Conservation (phyloP, 2,888 invertebrate genomes). For the Nephrocerus scutellatus region DNA sequence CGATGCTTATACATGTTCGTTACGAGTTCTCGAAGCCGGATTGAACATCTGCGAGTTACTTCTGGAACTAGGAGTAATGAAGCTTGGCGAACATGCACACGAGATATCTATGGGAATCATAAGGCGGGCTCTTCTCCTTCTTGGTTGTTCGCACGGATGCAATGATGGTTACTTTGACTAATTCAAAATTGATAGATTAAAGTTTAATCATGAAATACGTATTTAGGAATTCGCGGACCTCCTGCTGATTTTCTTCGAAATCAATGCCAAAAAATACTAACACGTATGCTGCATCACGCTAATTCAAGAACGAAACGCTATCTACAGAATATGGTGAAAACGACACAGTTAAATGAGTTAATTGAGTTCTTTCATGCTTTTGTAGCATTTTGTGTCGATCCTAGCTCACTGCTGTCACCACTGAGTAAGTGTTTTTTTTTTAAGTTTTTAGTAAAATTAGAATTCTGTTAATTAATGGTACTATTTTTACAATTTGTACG, state of each 20-base stretch:
- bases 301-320: constrained; percentile 51
- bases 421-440: constrained; percentile 64
- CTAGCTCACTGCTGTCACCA: constrained; percentile 75
- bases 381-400: constrained; percentile 92
- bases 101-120: constrained; percentile 47
- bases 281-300: constrained; percentile 64
- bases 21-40: constrained; percentile 87
- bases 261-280: constrained; percentile 73
- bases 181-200: background rate
- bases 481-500: background rate
- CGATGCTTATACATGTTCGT: constrained; percentile 74
- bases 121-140: constrained; percentile 59
- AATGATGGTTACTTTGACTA: constrained; percentile 55
- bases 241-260: constrained; percentile 86
- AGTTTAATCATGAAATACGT: background rate
- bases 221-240: constrained; percentile 61
- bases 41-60: constrained; percentile 86
- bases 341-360: constrained; percentile 71
- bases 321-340: constrained; percentile 68
- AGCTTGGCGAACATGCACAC: constrained; percentile 49
- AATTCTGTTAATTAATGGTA: too few relatives aligned
- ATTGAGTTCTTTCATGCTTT: constrained; percentile 93
- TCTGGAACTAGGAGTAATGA: constrained; percentile 81
- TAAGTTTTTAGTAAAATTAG: too few relatives aligned
- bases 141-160: constrained; percentile 95